Evolutionary conservation across 1,140 invertebrate genomes (phyloP), one percentile per base, ranked within the genome.

Genomic region (Chymomyza costata): DNA sequence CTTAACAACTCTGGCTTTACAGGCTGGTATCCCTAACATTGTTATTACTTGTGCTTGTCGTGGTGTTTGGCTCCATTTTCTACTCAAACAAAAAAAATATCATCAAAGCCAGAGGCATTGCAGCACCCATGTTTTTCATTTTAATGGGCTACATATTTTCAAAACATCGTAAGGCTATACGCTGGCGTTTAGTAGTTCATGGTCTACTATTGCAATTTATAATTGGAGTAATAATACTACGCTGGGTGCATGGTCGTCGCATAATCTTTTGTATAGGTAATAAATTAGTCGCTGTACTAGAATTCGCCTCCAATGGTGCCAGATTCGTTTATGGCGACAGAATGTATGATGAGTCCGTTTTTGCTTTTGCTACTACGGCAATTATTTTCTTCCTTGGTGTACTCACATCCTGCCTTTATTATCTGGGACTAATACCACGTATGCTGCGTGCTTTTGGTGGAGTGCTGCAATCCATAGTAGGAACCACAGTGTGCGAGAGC

Each of bases 361-460:
- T 95, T 82, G 93, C 92, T 1, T 96, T 97, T 84, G 87, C 91
- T 63, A 94, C 90, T 0, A 84, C 96, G 11, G 90, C 94, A 0
- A 93, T 95, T 0, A 94, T 97, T 34, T 95, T 94, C 86, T 97
- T 96, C 87, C 93, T 97, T 70, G 93, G 93, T 65, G 94, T 95
- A 73, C 82, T 93, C 43, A 91, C 95, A 2, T 92, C 94, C 71
- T 89, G 97, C 5, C 84, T 97, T 11, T 97, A 94, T 84, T 95
- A 95, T 84, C 90, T 91, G 74, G 95, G 95, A 2, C 88, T 90
- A 0, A 92, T 98, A 90, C 95, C 97, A 86, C 91, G 89, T 86
- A 71, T 96, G 8, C 90, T 96, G 14, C 69, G 90, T 2, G 92
- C 91, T 81, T 67, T 97, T 10, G 94, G 95, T 2, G 91, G 90